These are phyloP conservation scores for Limanda limanda DNA, from an alignment of 2,113 vertebrate genomes.

Conservation along the genomic window DNA sequence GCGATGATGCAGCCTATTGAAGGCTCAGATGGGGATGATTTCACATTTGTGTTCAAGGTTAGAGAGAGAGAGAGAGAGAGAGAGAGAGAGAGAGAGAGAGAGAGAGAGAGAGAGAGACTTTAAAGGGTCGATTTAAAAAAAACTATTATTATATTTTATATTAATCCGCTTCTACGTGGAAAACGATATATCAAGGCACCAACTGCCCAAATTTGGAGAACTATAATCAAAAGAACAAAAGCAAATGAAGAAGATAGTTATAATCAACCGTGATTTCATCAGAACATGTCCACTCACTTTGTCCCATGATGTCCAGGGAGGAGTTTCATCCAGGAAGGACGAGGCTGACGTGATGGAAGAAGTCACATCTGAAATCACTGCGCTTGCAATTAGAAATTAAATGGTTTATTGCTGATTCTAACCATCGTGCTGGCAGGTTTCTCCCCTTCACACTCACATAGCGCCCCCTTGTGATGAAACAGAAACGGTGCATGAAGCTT, in stretches of 20 bases:
- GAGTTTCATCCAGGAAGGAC: not conserved
- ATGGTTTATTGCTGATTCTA: constrained; percentile 41
- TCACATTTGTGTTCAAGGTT: constrained; percentile 54
- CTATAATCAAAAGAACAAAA: constrained; percentile 48
- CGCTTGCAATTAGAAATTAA: constrained; percentile 29
- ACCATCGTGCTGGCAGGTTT: constrained; percentile 48
- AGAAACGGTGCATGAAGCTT: constrained; percentile 39
- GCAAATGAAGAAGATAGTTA: constrained; percentile 29
- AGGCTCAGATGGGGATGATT: constrained; percentile 59
- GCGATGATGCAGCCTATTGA: constrained; percentile 70
- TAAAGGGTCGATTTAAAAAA: constrained; percentile 1
- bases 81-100: constrained; percentile 7
- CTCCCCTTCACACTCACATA: constrained; percentile 13
- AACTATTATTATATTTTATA: no score
- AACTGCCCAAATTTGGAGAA: constrained; percentile 10
- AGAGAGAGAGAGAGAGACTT: constrained; percentile 21
- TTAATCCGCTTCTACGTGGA: not conserved
- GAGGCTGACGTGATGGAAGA: not conserved
- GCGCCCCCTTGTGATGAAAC: constrained; percentile 64
- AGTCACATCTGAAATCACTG: constrained; percentile 19
- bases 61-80: not conserved
- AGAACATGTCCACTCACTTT: constrained; percentile 14
- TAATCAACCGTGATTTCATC: not conserved
- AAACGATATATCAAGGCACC: not conserved
- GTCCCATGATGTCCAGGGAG: not conserved